Conservation (phyloP, 1,140 invertebrate genomes). For the Oppia nitens region DNA sequence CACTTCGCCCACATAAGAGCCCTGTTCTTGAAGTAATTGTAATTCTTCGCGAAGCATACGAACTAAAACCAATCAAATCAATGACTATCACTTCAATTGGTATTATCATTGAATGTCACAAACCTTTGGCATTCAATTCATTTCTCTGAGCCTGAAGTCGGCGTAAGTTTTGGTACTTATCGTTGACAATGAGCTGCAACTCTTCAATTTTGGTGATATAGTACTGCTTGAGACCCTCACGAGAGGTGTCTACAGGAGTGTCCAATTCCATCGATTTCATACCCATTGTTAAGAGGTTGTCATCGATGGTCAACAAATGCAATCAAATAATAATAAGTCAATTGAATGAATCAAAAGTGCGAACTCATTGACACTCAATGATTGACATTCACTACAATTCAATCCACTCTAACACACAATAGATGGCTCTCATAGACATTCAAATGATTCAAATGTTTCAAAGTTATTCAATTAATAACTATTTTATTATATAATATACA, state of each 20-base stretch:
- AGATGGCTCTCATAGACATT: too few relatives aligned
- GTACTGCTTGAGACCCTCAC: constrained; percentile 73
- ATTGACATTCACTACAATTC: too few relatives aligned
- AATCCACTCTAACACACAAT: too few relatives aligned
- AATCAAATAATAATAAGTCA: too few relatives aligned
- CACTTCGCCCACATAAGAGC: constrained; percentile 98
- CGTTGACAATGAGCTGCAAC: constrained; percentile 79
- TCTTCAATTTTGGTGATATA: constrained; percentile 96
- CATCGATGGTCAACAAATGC: too few relatives aligned
- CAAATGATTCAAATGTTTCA: too few relatives aligned
- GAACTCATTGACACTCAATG: too few relatives aligned
- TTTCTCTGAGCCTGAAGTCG: constrained; percentile 95
- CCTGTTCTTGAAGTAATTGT: constrained; percentile 94
- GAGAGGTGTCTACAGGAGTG: constrained; percentile 37
- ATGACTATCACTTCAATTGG: constrained; percentile 1
- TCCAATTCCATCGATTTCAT: constrained; percentile 5
- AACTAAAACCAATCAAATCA: constrained; percentile 39
- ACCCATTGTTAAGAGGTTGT: too few relatives aligned
- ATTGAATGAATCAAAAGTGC: too few relatives aligned
- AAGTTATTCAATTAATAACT: too few relatives aligned
- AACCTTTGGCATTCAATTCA: constrained; percentile 98
- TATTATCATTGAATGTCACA: constrained; percentile 1
- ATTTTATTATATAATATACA: too few relatives aligned
- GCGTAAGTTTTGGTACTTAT: constrained; percentile 92
- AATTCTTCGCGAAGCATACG: constrained; percentile 93